Base-by-base conservation (phyloP, 2,113 vertebrate genomes). In the Tupaia tana region DNA sequence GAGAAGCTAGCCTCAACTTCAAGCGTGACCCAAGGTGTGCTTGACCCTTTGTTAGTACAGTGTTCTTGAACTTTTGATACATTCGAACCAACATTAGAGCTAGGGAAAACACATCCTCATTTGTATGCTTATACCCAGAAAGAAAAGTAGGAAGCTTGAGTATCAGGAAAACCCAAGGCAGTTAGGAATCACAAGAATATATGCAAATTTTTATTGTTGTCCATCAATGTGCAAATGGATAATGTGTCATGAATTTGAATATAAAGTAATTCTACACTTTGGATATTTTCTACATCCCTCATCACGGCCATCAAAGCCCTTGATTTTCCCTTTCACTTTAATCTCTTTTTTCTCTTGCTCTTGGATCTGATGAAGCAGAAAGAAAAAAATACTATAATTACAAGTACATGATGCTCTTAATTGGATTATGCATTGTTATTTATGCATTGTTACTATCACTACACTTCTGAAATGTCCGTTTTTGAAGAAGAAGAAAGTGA, bases 351-450 rank as follows among this genome's bases (percentile, higher is more conserved):
- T 34, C 18, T 29, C 20, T 92, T 84, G 63, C 11, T 93, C 52
- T 81, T 84, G 73, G 18, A 94, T 70, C 64, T 78, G 58, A 85
- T 24, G 58, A 73, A 67, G 22, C 59, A 94, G 43, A 87, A 90
- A 83, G 52, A 69, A 64, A 90, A 59, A 91, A 85, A 11, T 22
- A 20, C 19, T 34, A 5, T 54, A 89, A 84, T 64, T 43, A 63
- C 66, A 31, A 89, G 67, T 27, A 63, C 20, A 70, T 0, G 2
- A 75, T 43, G 29, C 74, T 75, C 74, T 73, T 52, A 31, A 74
- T 56, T 84, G 64, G 54, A 34, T 67, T 89, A 69, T 27, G 15
- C 8, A 18, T 86, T 81, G 29, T 59, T 88, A 88, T 71, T 86
- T 34, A 90, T 43, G 43, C 43, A 43, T 43, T 43, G 43, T 43